These are phyloP conservation scores for Drosophila vallismaia DNA, from an alignment of 2,888 invertebrate species.

Conservation along the genomic window DNA sequence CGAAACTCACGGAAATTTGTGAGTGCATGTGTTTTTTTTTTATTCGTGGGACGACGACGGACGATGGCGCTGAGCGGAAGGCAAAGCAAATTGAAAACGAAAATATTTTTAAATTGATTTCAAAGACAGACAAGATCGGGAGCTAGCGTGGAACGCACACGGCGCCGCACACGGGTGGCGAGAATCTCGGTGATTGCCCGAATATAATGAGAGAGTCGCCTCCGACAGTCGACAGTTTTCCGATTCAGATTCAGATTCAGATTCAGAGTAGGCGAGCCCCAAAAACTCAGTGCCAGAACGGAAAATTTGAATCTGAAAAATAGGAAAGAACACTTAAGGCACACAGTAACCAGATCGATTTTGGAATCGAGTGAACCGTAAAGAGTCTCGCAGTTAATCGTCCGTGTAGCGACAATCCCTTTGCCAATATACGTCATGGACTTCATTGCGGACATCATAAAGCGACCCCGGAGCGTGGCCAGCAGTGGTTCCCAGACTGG, in stretches of 20 bases:
- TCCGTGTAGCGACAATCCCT: conserved; percentile 61
- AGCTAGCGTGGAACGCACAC: conserved; percentile 46
- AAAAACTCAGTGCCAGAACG: conserved; percentile 22
- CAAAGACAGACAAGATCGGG: conserved; percentile 66
- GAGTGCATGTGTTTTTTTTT: background rate
- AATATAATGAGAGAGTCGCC: conserved; percentile 42
- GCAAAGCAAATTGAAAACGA: conserved; percentile 64
- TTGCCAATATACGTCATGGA: conserved; percentile 68
- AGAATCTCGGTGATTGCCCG: conserved; percentile 52
- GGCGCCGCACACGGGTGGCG: conserved; percentile 16
- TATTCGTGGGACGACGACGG: conserved; percentile 2
- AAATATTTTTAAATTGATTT: conserved; percentile 79
- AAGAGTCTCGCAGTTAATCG: conserved; percentile 61
- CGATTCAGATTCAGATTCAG: too few relatives aligned
- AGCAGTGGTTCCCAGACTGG: background rate
- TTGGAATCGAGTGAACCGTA: conserved; percentile 54
- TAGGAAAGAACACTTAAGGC: conserved; percentile 26
- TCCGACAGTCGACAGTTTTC: conserved; percentile 28
- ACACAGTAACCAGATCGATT: conserved; percentile 25
- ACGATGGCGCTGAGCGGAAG: conserved; percentile 27
- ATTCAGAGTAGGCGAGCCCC: conserved; percentile 43
- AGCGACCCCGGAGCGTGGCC: conserved; percentile 78
- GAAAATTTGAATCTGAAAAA: conserved; percentile 15
- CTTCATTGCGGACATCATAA: conserved; percentile 82
- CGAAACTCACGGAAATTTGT: background rate